Conservation (phyloP, 1,140 invertebrate species). For the Paralvinella palmiformis region DNA sequence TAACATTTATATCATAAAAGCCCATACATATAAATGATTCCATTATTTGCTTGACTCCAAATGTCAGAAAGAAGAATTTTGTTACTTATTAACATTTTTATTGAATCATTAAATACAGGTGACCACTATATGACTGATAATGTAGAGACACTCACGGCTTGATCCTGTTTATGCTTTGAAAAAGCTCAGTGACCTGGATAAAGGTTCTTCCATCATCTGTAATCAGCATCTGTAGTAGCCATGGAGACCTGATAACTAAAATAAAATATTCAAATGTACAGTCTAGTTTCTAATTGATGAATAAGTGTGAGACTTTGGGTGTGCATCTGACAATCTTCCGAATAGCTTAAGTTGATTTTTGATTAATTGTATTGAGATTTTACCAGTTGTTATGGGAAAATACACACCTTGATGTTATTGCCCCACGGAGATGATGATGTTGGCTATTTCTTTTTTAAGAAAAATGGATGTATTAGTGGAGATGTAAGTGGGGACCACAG, state of each 20-base stretch:
- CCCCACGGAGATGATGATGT: neutral
- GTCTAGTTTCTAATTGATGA: no score
- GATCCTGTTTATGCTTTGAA: constrained; percentile 6
- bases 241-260: neutral
- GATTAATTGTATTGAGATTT: no score
- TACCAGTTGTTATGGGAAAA: neutral
- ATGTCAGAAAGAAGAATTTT: no score
- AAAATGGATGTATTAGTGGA: neutral
- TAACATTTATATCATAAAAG: no score
- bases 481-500: neutral
- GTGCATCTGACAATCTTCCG: no score
- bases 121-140: no score
- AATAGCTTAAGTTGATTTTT: no score
- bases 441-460: neutral
- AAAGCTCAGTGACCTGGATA: neutral
- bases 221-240: constrained; percentile 6
- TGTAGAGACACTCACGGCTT: neutral
- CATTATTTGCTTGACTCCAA: no score
- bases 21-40: no score
- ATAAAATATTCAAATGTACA: neutral
- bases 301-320: no score
- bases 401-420: neutral
- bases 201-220: neutral
- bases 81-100: neutral
- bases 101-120: neutral